Percentiles rank a stretch among this genome's conserved stretches.
Evolutionary conservation across 2,797 vertebrate genomes (phyloP).

Genomic region (Scolopax bukidnonensis): DNA sequence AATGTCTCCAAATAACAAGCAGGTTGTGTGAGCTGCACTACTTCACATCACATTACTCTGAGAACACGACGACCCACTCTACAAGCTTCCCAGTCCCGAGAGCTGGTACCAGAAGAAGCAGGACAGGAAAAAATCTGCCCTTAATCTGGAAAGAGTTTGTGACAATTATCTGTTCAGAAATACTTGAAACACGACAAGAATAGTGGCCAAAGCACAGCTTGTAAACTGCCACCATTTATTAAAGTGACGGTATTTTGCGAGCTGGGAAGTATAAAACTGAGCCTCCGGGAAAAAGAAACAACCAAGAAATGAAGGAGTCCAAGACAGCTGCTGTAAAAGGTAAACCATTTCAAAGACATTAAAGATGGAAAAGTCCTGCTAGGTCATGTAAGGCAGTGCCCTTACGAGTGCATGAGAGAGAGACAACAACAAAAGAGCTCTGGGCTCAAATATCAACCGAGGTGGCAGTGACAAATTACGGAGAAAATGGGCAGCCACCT

Average conservation of each 20-base stretch:
- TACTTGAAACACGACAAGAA: neutral
- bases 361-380: constrained; percentile 35
- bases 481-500: neutral
- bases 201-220: neutral
- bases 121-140: neutral
- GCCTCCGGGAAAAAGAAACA: neutral
- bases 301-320: neutral
- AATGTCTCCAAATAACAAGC: neutral
- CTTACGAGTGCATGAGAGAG: neutral
- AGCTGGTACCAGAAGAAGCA: neutral
- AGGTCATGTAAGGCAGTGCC: neutral
- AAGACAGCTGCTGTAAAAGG: neutral
- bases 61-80: fast-evolving
- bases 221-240: constrained; percentile 21
- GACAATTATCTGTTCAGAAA: constrained; percentile 36
- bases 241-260: neutral
- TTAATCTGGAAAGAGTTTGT: neutral
- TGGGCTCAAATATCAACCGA: neutral
- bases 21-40: neutral
- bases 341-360: constrained; percentile 26
- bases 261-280: neutral
- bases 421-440: neutral
- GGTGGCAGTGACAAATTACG: neutral
- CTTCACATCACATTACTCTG: neutral
- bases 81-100: neutral